Evolutionary conservation across 1,140 invertebrate species (phyloP), one percentile per base, ranked within the genome.

Genomic region (Diorhabda sublineata): DNA sequence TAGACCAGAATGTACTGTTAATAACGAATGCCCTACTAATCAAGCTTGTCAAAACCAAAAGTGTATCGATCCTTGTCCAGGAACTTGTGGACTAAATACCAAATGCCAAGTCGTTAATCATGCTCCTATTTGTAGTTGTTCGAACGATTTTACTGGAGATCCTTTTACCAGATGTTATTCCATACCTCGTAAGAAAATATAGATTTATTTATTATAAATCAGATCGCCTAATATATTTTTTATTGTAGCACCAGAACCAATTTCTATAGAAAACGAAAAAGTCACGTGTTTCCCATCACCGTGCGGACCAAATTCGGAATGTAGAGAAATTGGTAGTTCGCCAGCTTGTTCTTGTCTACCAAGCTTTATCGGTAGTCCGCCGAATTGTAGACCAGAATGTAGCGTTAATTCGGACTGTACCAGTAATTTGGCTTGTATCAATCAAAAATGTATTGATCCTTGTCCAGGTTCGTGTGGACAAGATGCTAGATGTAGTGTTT

Each of bases 41-140:
- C 82, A 85, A 79, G 85, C 86, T 8, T 92, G 90, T 74, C 82
- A 85, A 60, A 88, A 88, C 71, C 84, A 86, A 64, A 88, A 86
- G 79, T 92, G 90, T 79, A 77, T 81, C 43, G 85, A 90, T 74
- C 90, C 90, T 47, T 92, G 90, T 76, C 84, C 85, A 6, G 87
- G 85, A 71, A 82, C 84, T 45, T 90, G 88, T 75, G 88, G 87
- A 3, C 69, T 84, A 26, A 84, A 85, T 69, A 80, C 87, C 11
- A 76, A 83, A 11, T 92, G 90, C 73, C 81, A 84, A 76, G 84
- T 86, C 47, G 83, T 83, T 60, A 84, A 85, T 61, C 86, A 87
- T 64, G 86, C 83, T 74, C 85, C 88, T 41, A 83, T 86, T 44
- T 89, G 88, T 77, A 83, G 82, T 66, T 89, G 87, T 76, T 73